phyloP scores from a whole-genome alignment of 2,113 vertebrate species.

The Sceloporus undulatus region DNA sequence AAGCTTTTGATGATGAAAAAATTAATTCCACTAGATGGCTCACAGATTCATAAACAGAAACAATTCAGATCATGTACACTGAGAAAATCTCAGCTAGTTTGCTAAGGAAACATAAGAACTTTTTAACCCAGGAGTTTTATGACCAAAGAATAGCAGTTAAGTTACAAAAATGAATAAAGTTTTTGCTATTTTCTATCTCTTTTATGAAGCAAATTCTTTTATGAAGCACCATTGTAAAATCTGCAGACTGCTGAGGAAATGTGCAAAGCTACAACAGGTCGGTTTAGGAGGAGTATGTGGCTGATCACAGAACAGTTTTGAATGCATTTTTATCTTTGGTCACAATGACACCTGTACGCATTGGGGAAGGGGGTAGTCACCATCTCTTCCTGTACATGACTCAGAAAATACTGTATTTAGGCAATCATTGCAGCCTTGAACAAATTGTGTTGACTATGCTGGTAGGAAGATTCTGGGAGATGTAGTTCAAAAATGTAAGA shows the following conservation, averaged over 20 bases:
- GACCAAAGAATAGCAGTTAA: not conserved
- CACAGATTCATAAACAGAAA: slow-evolving; percentile 34
- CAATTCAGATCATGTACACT: not conserved
- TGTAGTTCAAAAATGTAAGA: no score
- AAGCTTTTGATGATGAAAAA: slow-evolving; percentile 16
- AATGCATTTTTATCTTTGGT: not conserved
- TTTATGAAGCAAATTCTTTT: not conserved
- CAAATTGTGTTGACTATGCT: not conserved
- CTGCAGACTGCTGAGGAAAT: not conserved
- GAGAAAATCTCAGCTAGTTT: not conserved
- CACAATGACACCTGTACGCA: not conserved
- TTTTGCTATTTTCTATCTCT: not conserved
- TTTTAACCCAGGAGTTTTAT: not conserved
- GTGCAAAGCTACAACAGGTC: not conserved
- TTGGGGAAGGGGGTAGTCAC: no score
- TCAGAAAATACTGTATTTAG: not conserved
- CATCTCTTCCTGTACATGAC: not conserved
- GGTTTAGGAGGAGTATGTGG: not conserved
- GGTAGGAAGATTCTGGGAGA: no score
- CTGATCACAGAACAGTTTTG: not conserved
- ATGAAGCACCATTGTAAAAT: not conserved
- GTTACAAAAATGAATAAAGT: not conserved
- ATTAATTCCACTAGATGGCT: slow-evolving; percentile 39
- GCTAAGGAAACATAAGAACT: not conserved
- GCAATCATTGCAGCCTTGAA: not conserved